Evolutionary conservation across 2,113 vertebrate genomes (phyloP).

Genomic region (Phalacrocorax brasilianus): DNA sequence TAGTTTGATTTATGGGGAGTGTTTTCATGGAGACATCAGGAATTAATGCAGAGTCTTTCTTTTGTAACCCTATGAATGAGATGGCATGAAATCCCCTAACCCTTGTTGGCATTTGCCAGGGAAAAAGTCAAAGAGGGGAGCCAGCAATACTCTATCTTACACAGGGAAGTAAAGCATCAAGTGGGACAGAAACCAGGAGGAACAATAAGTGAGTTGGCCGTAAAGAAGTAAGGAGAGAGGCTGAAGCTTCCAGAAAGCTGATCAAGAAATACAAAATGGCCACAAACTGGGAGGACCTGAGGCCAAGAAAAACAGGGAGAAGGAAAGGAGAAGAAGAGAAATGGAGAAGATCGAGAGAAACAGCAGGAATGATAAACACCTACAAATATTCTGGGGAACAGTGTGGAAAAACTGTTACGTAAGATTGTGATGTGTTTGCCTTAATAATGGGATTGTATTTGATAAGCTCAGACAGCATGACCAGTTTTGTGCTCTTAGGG

Average conservation of each 20-base stretch:
- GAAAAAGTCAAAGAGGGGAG: background rate
- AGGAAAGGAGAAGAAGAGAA: background rate
- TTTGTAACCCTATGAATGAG: background rate
- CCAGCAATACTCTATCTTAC: background rate
- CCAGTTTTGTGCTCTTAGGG: background rate
- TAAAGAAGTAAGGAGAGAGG: background rate
- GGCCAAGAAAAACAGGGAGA: background rate
- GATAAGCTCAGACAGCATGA: background rate
- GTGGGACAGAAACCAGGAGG: background rate
- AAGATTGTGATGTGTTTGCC: background rate
- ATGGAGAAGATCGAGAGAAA: background rate
- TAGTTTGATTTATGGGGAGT: background rate
- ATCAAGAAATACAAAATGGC: background rate
- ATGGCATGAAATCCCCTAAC: background rate
- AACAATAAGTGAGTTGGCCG: background rate
- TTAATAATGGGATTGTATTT: constrained; percentile 1
- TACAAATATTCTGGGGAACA: background rate
- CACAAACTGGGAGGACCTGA: background rate
- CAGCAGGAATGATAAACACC: background rate
- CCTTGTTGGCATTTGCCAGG: background rate
- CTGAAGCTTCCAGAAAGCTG: background rate
- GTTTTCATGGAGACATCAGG: background rate
- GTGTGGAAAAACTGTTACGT: background rate
- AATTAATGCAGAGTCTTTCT: background rate
- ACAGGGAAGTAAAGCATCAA: background rate